A percentile compares a stretch with the other conserved stretches of the same genome.
These are phyloP conservation scores for Drosophila pseudoananassae DNA, from an alignment of 1,140 invertebrate genomes.

Conservation along the genomic window DNA sequence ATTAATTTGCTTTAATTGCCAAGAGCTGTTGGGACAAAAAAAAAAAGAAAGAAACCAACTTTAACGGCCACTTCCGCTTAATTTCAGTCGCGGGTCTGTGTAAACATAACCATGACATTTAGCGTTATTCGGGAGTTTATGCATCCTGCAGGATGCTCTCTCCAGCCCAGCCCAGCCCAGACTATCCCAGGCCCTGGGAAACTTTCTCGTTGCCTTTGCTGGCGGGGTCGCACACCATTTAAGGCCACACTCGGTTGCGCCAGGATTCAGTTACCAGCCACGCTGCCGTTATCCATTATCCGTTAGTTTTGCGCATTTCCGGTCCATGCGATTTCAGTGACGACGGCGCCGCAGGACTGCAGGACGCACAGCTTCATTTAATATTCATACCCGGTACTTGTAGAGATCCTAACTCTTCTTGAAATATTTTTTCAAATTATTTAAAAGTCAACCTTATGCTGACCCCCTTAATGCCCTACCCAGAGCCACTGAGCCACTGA, in stretches of 20 bases:
- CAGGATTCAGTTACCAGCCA: conserved; percentile 43
- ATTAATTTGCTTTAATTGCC: conserved; percentile 77
- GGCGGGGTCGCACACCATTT: conserved; percentile 54
- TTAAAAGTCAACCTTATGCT: neutral
- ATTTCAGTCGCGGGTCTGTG: conserved; percentile 73
- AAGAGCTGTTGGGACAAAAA: conserved; percentile 4
- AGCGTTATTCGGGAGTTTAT: conserved; percentile 69
- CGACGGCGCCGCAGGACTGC: conserved; percentile 14
- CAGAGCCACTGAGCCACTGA: conserved; percentile 34
- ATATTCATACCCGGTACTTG: too few relatives aligned
- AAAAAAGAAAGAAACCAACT: conserved; percentile 29
- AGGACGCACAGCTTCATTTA: conserved; percentile 16
- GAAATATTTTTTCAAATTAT: too few relatives aligned
- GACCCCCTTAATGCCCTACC: neutral
- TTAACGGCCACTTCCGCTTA: conserved; percentile 70
- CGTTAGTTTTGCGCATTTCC: conserved; percentile 81
- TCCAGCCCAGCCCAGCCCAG: neutral
- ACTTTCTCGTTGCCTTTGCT: conserved; percentile 1
- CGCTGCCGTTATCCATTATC: conserved; percentile 78
- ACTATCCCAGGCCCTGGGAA: neutral
- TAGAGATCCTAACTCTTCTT: too few relatives aligned
- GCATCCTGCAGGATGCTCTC: conserved; percentile 3
- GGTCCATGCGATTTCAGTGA: conserved; percentile 62
- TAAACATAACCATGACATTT: conserved; percentile 82
- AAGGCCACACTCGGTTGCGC: conserved; percentile 63